Conservation (phyloP, 2,113 vertebrate genomes). For the Cervus canadensis region DNA sequence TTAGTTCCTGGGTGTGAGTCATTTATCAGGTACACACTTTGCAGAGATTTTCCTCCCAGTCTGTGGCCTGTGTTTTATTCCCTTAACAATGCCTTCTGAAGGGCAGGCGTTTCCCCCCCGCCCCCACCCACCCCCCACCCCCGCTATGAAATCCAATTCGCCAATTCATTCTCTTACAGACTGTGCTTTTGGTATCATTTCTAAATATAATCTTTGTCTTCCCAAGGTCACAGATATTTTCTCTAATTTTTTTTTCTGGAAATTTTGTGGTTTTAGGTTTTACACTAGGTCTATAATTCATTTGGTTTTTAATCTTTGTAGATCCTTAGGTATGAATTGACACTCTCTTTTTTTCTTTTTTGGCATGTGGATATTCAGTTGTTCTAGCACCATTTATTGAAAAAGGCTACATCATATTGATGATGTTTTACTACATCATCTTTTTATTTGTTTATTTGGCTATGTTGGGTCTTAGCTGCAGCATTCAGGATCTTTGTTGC, state of each 20-base stretch:
- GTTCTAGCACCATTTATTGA: neutral
- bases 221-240: neutral
- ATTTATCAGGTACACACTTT: neutral
- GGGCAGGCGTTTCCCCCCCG: neutral
- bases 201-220: neutral
- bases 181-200: neutral
- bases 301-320: neutral
- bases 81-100: slow-evolving; percentile 21
- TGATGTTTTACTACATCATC: neutral
- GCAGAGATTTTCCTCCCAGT: neutral
- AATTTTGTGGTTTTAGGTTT: neutral
- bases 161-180: neutral
- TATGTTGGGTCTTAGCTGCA: neutral
- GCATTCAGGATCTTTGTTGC: neutral
- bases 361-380: neutral
- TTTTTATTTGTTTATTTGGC: neutral
- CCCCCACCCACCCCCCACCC: too few relatives aligned
- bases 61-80: neutral
- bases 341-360: neutral
- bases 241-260: neutral
- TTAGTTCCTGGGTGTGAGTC: neutral
- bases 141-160: neutral
- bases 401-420: neutral
- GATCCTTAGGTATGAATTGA: neutral
- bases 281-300: neutral